Conservation (phyloP, 2,113 vertebrate species). For the Phycodurus eques region DNA sequence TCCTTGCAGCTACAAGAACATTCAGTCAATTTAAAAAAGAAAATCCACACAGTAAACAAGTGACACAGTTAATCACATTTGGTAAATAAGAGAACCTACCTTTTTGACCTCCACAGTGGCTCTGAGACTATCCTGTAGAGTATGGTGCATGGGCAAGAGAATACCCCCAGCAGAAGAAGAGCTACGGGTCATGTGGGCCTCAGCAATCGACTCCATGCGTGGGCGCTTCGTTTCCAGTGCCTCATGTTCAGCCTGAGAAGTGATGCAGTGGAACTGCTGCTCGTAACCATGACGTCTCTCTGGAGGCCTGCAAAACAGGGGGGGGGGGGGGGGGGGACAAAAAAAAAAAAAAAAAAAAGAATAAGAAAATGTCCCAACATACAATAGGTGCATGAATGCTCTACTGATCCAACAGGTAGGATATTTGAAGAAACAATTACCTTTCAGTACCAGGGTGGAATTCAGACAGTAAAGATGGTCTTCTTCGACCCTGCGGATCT, state of each 20-base stretch:
- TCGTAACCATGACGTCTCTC: constrained; percentile 94
- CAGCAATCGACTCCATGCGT: constrained; percentile 86
- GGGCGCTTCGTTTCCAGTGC: constrained; percentile 87
- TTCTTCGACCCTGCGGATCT: constrained; percentile 88
- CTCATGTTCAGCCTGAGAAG: constrained; percentile 84
- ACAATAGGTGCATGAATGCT: not conserved
- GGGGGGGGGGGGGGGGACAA: too few species aligned
- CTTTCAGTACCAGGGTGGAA: constrained; percentile 94
- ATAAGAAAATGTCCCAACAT: not conserved
- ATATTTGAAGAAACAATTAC: constrained; percentile 58
- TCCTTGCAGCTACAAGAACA: not conserved
- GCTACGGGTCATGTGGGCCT: constrained; percentile 84
- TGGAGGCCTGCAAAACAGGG: constrained; percentile 81
- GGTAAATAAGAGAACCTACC: constrained; percentile 66
- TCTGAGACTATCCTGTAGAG: constrained; percentile 86
- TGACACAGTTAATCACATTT: not conserved
- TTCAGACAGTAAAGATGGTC: constrained; percentile 93
- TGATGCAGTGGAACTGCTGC: constrained; percentile 82
- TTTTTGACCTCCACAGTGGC: constrained; percentile 87
- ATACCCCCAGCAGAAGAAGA: constrained; percentile 63
- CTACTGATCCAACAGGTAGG: not conserved
- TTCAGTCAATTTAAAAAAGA: not conserved
- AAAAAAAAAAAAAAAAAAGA: constrained; percentile 27
- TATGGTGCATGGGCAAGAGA: constrained; percentile 80
- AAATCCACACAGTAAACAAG: not conserved